phyloP scores from a whole-genome alignment of 2,113 vertebrate genomes.

The Epinephelus cyanopodus region DNA sequence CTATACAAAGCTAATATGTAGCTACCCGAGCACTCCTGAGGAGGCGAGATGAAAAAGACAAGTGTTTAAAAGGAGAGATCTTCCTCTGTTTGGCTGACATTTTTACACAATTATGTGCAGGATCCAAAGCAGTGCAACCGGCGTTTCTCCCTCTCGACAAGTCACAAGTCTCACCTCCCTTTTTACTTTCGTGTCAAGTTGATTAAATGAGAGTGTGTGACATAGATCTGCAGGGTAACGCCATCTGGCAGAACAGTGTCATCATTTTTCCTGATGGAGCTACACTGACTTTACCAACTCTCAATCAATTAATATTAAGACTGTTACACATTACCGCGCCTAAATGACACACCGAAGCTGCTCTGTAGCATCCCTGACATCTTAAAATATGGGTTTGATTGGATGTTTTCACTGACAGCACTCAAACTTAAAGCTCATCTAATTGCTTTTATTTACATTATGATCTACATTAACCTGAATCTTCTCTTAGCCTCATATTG shows the following conservation, averaged over 20 bases:
- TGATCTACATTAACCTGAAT: conserved; percentile 45
- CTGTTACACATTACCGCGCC: neutral
- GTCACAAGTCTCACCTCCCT: conserved; percentile 51
- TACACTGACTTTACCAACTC: conserved; percentile 49
- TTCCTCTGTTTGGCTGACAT: conserved; percentile 81
- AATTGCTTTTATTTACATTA: conserved; percentile 49
- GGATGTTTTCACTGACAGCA: conserved; percentile 33
- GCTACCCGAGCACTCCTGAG: conserved; percentile 63
- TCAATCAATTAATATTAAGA: conserved; percentile 56
- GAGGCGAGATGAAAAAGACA: conserved; percentile 75
- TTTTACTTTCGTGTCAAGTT: conserved; percentile 65
- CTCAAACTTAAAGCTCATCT: conserved; percentile 32
- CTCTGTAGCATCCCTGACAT: conserved; percentile 8
- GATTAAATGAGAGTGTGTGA: conserved; percentile 67
- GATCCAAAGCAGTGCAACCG: conserved; percentile 64
- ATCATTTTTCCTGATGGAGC: conserved; percentile 54
- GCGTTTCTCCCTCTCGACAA: conserved; percentile 63
- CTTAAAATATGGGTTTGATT: conserved; percentile 19
- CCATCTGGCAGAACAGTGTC: conserved; percentile 60
- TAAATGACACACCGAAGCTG: conserved; percentile 12
- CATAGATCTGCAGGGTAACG: conserved; percentile 59
- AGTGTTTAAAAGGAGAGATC: conserved; percentile 76
- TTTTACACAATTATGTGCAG: conserved; percentile 82
- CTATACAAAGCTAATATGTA: conserved; percentile 69
- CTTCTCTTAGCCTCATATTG: conserved; percentile 35